These are phyloP conservation scores for Saturnia japonica DNA, from an alignment of 2,888 invertebrate species.

Conservation along the genomic window DNA sequence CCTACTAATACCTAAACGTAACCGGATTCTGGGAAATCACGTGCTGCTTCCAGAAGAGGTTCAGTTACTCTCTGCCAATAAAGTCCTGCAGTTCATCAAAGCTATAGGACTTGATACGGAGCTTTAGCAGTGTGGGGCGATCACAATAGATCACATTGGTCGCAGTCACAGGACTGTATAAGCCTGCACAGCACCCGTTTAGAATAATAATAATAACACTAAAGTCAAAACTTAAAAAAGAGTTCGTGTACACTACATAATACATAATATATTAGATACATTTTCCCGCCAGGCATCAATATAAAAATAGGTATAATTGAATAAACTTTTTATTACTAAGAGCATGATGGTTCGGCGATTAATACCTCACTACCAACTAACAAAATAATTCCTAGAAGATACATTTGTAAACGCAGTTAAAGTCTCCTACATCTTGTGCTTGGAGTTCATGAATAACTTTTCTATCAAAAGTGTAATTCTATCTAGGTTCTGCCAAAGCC, in stretches of 20 bases:
- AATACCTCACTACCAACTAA: neutral
- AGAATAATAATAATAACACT: too few relatives aligned
- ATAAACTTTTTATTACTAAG: neutral
- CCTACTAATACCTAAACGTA: too few relatives aligned
- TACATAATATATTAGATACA: too few relatives aligned
- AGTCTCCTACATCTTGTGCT: neutral
- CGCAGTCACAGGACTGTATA: too few relatives aligned
- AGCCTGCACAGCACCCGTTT: too few relatives aligned
- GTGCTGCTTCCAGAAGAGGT: too few relatives aligned
- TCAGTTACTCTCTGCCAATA: too few relatives aligned
- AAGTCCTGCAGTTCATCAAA: too few relatives aligned
- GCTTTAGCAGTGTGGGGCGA: too few relatives aligned
- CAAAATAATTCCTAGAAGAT: neutral
- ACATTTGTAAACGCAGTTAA: neutral
- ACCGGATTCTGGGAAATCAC: too few relatives aligned
- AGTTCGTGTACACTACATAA: neutral
- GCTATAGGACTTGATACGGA: too few relatives aligned
- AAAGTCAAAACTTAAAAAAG: neutral
- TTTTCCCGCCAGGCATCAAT: neutral
- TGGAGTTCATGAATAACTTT: neutral
- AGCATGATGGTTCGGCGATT: neutral
- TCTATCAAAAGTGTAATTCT: neutral
- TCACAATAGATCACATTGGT: too few relatives aligned
- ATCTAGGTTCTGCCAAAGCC: neutral
- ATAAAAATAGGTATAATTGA: neutral